Evolutionary conservation across 1,140 invertebrate species (phyloP).

Genomic region (Ceratina japonica): DNA sequence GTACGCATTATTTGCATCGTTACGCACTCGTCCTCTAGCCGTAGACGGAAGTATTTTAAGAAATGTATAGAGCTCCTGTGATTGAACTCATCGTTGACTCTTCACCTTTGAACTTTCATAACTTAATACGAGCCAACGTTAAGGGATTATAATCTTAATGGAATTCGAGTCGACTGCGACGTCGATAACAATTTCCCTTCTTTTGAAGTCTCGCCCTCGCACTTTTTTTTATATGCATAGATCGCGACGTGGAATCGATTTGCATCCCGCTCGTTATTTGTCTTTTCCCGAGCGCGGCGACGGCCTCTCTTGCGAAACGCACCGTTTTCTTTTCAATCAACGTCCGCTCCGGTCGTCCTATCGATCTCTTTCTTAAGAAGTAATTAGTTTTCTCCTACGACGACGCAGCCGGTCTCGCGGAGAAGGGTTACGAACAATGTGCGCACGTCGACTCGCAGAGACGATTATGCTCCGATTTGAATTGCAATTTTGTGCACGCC

Average conservation of each 20-base stretch:
- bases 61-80: neutral
- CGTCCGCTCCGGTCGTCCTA: neutral
- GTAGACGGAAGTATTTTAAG: neutral
- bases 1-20: too few species aligned
- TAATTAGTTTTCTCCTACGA: neutral
- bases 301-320: neutral
- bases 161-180: constrained; percentile 7
- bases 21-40: neutral
- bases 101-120: constrained; percentile 4
- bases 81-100: neutral
- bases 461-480: neutral
- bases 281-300: neutral
- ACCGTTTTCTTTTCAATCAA: neutral
- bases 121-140: neutral
- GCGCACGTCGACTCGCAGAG: too few species aligned
- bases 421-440: too few species aligned
- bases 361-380: constrained; percentile 1
- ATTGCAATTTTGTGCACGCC: neutral
- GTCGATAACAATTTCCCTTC: constrained; percentile 1
- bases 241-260: neutral
- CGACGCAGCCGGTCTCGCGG: neutral
- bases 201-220: too few species aligned
- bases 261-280: constrained; percentile 2
- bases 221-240: neutral
- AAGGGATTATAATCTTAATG: constrained; percentile 26